Percentiles rank a stretch among this genome's conserved stretches.
Evolutionary conservation across 2,797 vertebrate species (phyloP).

Genomic region (Cichlasoma orientale): DNA sequence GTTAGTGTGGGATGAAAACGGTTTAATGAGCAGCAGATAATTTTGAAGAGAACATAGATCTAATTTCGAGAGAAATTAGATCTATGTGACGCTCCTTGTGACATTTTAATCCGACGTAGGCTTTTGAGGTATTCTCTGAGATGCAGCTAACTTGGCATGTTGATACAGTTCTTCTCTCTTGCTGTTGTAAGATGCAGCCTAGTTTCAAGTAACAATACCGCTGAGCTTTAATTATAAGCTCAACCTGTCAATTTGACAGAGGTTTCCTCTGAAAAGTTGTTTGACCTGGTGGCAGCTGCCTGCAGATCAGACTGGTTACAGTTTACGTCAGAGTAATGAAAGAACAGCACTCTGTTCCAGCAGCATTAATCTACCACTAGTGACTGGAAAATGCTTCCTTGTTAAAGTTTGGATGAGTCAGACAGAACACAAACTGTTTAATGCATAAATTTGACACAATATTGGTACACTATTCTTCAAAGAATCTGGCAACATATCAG

Average conservation of each 20-base stretch:
- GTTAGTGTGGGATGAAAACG: constrained; percentile 23
- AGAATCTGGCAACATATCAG: background rate
- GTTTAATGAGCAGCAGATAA: constrained; percentile 59
- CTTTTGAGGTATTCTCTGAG: constrained; percentile 22
- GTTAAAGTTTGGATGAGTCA: background rate
- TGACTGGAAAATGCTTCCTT: background rate
- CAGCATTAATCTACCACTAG: constrained; percentile 10
- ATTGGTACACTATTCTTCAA: background rate
- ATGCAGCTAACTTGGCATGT: constrained; percentile 33
- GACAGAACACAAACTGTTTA: background rate
- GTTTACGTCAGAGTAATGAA: constrained; percentile 39
- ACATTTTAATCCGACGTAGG: constrained; percentile 41
- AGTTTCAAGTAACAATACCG: constrained; percentile 56
- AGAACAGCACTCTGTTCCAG: constrained; percentile 4
- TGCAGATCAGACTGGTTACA: constrained; percentile 12
- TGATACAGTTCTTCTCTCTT: constrained; percentile 37
- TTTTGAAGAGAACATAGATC: background rate
- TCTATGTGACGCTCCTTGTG: constrained; percentile 32
- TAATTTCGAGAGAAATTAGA: constrained; percentile 31
- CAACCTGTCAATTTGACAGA: constrained; percentile 52
- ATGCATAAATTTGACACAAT: constrained; percentile 9
- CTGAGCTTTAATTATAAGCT: constrained; percentile 69
- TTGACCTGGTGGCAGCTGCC: constrained; percentile 54
- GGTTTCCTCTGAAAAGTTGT: constrained; percentile 48
- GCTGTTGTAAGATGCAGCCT: constrained; percentile 37